Evolutionary conservation across 2,888 invertebrate species (phyloP), one percentile per base, ranked within the genome.

Genomic region (Microchrysa polita): DNA sequence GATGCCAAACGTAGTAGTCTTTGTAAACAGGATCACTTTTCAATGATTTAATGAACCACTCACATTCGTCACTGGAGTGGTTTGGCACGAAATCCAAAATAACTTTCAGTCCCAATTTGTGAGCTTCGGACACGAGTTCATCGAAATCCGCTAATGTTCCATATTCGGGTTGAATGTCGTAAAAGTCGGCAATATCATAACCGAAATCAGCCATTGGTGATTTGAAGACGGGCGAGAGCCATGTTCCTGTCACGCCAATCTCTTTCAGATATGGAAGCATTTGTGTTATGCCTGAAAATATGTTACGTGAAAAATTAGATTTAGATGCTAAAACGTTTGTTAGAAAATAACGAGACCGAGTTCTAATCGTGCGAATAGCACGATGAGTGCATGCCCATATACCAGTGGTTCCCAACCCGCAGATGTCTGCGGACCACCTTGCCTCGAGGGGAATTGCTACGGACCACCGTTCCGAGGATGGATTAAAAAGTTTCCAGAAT

Each of bases 21-120:
- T 88, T 89, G 79, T 89, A 93, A 0, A 89, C 90, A 16, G 86
- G 83, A n/a, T 83, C 83, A 14, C 82, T 82, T 1, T 86, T 83
- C 1, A 87, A 85, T 65, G 93, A 93, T 60, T 88, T 87, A 27
- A 82, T 81, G 81, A 96, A 96, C 94, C 95, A 95, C 22, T 88
- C 88, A 63, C 77, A 76, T 57, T 77, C 57, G 57, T 78, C 76
- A 53, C 76, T 77, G 12, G 77, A 73, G 23, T 73, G 94, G 93
- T 69, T 88, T 82, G 74, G 89, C 83, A 76, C 92, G 65, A 87
- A 77, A 1, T 84, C 84, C 27, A 85, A 75, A 9, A 87, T 79
- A n/a, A 86, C 78, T 80, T 86, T 87, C 16, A 87, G 77, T 52
- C 87, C 85, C 22, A 86, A 78, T 73, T 84, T 83, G 40, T 84